phyloP scores from a whole-genome alignment of 2,113 vertebrate species.

The Psittacula cyanocephala region DNA sequence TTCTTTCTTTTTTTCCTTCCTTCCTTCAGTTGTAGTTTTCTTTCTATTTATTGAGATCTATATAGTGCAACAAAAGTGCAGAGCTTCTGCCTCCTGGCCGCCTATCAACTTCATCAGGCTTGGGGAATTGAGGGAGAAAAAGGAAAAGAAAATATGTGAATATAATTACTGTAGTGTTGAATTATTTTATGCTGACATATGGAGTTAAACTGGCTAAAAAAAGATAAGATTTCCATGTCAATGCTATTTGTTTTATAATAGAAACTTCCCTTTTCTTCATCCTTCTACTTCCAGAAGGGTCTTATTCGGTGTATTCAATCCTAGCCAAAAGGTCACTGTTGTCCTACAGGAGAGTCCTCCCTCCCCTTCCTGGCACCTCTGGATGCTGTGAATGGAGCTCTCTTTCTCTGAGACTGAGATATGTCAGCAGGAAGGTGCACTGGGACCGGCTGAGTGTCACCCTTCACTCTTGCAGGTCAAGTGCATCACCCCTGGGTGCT shows the following conservation, averaged over 20 bases:
- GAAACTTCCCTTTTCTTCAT: neutral
- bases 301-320: neutral
- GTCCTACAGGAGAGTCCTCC: neutral
- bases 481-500: neutral
- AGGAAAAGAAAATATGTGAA: neutral
- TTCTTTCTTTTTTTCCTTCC: fast-evolving
- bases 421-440: neutral
- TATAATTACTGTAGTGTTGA: neutral
- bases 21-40: neutral
- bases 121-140: neutral
- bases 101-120: neutral
- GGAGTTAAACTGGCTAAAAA: neutral
- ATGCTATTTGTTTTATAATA: neutral
- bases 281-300: neutral
- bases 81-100: neutral
- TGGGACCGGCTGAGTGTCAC: neutral
- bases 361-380: neutral
- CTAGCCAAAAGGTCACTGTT: neutral
- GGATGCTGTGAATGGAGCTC: neutral
- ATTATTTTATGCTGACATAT: neutral
- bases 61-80: neutral
- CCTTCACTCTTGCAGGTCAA: neutral
- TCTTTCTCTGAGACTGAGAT: neutral
- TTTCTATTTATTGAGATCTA: neutral
- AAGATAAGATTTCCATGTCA: neutral